Conservation (phyloP, 2,888 invertebrate genomes). For the Drosophila nr. perissopoda region DNA sequence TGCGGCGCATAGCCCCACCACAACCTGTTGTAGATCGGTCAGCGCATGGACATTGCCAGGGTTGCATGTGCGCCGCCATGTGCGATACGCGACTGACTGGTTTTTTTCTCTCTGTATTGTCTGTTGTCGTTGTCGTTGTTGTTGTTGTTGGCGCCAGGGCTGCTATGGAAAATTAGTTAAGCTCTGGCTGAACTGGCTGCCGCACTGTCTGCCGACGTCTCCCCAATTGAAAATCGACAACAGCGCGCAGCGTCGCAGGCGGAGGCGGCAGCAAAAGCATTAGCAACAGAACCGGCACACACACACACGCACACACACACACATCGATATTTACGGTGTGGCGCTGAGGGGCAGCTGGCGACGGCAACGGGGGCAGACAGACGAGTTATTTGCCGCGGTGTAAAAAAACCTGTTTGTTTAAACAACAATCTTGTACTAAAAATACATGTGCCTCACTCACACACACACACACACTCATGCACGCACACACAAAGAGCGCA, state of each 20-base stretch:
- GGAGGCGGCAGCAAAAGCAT: slow-evolving; percentile 56
- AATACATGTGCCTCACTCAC: slow-evolving; percentile 70
- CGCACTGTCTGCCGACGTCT: slow-evolving; percentile 63
- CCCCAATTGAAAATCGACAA: slow-evolving; percentile 77
- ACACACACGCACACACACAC: slow-evolving; percentile 2
- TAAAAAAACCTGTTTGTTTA: slow-evolving; percentile 80
- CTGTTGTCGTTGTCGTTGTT: slow-evolving; percentile 12
- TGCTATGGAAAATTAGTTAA: slow-evolving; percentile 77
- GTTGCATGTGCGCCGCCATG: slow-evolving; percentile 57
- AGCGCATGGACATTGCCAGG: slow-evolving; percentile 62
- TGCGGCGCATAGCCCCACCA: slow-evolving; percentile 40
- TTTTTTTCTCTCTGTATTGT: slow-evolving; percentile 8
- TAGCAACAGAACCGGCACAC: slow-evolving; percentile 31
- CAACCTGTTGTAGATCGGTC: slow-evolving; percentile 59
- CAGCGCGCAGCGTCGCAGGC: slow-evolving; percentile 66
- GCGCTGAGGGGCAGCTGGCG: slow-evolving; percentile 63
- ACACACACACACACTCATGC: slow-evolving; percentile 20
- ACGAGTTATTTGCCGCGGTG: slow-evolving; percentile 80
- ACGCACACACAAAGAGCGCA: slow-evolving; percentile 12
- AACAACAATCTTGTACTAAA: slow-evolving; percentile 81
- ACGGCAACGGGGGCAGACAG: slow-evolving; percentile 61
- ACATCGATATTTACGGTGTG: slow-evolving; percentile 31
- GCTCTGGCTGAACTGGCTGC: slow-evolving; percentile 64
- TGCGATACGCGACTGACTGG: slow-evolving; percentile 50
- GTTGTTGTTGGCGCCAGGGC: slow-evolving; percentile 75